Percentiles rank a stretch among this genome's conserved stretches.
These are phyloP conservation scores for Dasypogon diadema DNA, from an alignment of 2,888 invertebrate genomes.

Conservation along the genomic window DNA sequence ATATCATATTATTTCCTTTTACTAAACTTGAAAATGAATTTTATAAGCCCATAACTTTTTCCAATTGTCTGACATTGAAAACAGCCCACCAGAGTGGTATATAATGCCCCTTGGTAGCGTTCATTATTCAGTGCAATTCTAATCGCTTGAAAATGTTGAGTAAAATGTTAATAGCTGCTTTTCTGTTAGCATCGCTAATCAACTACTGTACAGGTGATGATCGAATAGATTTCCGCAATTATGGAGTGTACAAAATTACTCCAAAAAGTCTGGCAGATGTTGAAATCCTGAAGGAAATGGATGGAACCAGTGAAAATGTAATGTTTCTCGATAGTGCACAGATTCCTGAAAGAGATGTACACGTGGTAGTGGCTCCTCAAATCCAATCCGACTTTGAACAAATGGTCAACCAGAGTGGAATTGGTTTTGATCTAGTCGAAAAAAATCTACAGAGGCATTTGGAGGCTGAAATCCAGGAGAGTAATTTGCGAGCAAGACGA, in stretches of 20 bases:
- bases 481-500: slow-evolving; percentile 52
- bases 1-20: too few species aligned
- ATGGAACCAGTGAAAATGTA: slow-evolving; percentile 52
- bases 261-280: slow-evolving; percentile 64
- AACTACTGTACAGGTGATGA: slow-evolving; percentile 52
- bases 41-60: too few species aligned
- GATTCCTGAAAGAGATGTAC: not conserved
- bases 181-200: too few species aligned
- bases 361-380: slow-evolving; percentile 50
- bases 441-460: slow-evolving; percentile 47
- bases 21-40: too few species aligned
- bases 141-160: too few species aligned
- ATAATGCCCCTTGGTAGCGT: too few species aligned
- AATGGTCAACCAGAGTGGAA: slow-evolving; percentile 25
- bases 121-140: too few species aligned
- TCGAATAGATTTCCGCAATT: slow-evolving; percentile 63
- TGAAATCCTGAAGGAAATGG: slow-evolving; percentile 61
- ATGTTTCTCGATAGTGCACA: slow-evolving; percentile 40
- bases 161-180: too few species aligned
- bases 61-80: too few species aligned
- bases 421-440: slow-evolving; percentile 31
- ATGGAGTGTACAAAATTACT: slow-evolving; percentile 65
- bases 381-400: slow-evolving; percentile 50
- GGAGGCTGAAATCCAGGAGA: slow-evolving; percentile 2
- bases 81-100: too few species aligned